phyloP scores from a whole-genome alignment of 2,888 invertebrate species.

The Campaea margaritaria region DNA sequence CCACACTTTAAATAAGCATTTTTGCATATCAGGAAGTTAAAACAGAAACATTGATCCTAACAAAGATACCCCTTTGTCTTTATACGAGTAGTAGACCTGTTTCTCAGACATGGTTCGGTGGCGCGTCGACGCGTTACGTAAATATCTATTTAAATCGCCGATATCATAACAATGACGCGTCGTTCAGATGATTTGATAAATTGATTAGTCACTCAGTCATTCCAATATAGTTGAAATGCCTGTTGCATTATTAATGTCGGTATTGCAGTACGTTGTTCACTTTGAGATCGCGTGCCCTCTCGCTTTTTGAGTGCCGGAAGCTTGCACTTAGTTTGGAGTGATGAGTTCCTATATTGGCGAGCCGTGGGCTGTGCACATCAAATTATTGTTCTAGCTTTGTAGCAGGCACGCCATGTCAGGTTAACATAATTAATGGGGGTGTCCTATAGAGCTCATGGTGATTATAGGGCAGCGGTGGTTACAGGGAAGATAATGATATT shows the following conservation, averaged over 20 bases:
- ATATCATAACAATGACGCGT: conserved; percentile 1
- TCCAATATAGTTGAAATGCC: no score
- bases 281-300: not conserved
- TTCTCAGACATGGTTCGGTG: not conserved
- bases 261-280: not conserved
- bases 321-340: conserved; percentile 1
- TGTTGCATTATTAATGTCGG: not conserved
- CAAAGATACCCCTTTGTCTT: not conserved
- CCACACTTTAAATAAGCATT: no score
- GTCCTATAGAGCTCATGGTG: no score
- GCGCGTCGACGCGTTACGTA: not conserved
- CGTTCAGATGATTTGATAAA: not conserved
- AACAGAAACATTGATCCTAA: not conserved
- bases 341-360: conserved; percentile 1
- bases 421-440: no score
- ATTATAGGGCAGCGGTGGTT: no score
- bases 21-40: not conserved
- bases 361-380: not conserved
- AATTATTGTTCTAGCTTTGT: no score
- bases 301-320: not conserved
- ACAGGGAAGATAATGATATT: no score
- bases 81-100: not conserved
- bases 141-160: conserved; percentile 11
- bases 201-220: not conserved
- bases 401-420: no score